phyloP scores from a whole-genome alignment of 2,797 vertebrate genomes.

The Pelochelys cantorii region DNA sequence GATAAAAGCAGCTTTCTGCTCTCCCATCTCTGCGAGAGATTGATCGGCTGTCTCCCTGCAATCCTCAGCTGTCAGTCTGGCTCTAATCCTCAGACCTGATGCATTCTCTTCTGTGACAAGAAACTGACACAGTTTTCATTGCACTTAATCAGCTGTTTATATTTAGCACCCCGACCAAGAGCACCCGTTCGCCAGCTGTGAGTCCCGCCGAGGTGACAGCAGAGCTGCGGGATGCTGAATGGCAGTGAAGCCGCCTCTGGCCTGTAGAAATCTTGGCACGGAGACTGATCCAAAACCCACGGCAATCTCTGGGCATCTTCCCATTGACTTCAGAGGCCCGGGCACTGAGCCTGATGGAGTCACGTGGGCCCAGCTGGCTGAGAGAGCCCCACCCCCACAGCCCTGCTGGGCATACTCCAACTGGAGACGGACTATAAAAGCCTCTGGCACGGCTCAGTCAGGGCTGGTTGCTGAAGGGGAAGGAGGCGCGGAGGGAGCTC shows the following conservation, averaged over 20 bases:
- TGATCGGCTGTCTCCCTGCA: conserved; percentile 46
- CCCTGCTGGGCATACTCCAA: too few species aligned
- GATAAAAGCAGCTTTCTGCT: neutral
- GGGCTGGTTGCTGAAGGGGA: too few species aligned
- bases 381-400: too few species aligned
- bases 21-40: neutral
- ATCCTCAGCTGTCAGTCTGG: conserved; percentile 60
- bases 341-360: too few species aligned
- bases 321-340: too few species aligned
- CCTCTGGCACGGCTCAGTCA: too few species aligned
- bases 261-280: neutral
- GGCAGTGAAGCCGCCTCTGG: too few species aligned
- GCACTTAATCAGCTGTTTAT: conserved; percentile 73
- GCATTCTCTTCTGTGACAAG: conserved; percentile 66
- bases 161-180: conserved; percentile 45
- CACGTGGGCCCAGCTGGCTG: too few species aligned
- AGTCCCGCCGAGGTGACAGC: neutral
- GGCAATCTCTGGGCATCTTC: neutral
- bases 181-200: neutral
- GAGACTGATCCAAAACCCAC: neutral
- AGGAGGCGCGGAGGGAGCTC: too few species aligned
- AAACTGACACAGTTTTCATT: conserved; percentile 65
- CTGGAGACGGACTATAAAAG: too few species aligned
- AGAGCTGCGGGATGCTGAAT: neutral
- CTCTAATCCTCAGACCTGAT: conserved; percentile 62